Evolutionary conservation across 1,140 invertebrate species (phyloP).

Genomic region (Cyclargus thomasi): DNA sequence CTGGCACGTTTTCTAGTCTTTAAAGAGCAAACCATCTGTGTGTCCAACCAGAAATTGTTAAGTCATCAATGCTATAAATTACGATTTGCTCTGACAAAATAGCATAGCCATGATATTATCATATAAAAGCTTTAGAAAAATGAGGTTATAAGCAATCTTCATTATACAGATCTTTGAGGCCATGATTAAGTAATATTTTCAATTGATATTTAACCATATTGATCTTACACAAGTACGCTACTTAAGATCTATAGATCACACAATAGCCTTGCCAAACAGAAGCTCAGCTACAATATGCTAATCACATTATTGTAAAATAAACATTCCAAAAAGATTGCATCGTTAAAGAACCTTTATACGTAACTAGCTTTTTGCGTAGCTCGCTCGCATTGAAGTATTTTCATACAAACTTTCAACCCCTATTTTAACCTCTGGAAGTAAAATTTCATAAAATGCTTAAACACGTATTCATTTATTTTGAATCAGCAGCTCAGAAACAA

Average conservation of each 20-base stretch:
- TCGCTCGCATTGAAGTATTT: too few relatives aligned
- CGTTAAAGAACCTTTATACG: too few relatives aligned
- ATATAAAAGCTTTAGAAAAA: background rate
- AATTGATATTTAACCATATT: conserved; percentile 6
- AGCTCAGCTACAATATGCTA: conserved; percentile 58
- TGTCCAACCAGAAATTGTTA: too few relatives aligned
- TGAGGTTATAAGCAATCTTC: background rate
- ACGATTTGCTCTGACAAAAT: background rate
- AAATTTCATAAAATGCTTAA: too few relatives aligned
- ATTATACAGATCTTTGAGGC: background rate
- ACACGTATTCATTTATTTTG: too few relatives aligned
- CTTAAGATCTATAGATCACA: conserved; percentile 23
- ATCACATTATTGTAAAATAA: conserved; percentile 41
- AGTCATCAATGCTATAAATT: background rate
- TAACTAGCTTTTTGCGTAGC: too few relatives aligned
- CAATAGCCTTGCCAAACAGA: conserved; percentile 41
- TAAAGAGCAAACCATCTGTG: background rate
- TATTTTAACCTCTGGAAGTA: too few relatives aligned
- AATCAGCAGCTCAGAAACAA: too few relatives aligned
- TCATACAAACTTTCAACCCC: too few relatives aligned
- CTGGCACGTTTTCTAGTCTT: background rate
- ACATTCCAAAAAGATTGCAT: conserved; percentile 21
- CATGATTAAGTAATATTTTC: conserved; percentile 1
- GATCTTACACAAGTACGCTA: background rate
- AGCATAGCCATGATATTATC: background rate